Evolutionary conservation across 2,797 vertebrate genomes (phyloP), one percentile per base, ranked within the genome.

Genomic region (Poeciliopsis paucimaculata): DNA sequence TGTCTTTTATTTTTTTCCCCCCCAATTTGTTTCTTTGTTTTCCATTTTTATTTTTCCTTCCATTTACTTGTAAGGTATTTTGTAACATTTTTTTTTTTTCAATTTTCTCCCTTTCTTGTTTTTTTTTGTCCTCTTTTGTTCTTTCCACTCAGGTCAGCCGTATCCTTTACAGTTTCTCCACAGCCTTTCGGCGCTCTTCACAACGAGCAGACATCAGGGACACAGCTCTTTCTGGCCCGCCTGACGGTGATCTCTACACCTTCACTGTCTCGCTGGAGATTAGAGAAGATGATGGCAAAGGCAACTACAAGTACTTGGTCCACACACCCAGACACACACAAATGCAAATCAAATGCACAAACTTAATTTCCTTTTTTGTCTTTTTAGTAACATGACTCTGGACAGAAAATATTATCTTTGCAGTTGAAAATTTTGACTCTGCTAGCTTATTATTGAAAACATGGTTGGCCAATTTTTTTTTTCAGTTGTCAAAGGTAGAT

Each of bases 251-350:
- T 80, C 94, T 97, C 13, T 99, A 97, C 90, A 97, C 96, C 82
- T 99, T 99, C 91, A 96, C 92, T 26, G 97, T 98, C 82, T 96
- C 97, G 2, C 90, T 99, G 80, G 98, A 99, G 93, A 95, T 99
- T 86, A 98, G 96, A 90, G 98, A 99, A 95, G 98, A 99, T 62
- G 98, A 99, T 82, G 96, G 98, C 82, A 99, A 98, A 94, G 97
- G 98, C 87, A 99, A 98, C 94, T 99, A 97, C 91, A 98, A 97
- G 98, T 99, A 82, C 10, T 55, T 55, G 3, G 64, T 28, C 3
- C 76, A 71, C 68, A 73, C 49, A 13, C 55, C 23, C 72, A 64
- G n/a, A 71, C 23, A 79, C 34, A 72, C 36, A 41, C 4, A 55
- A 0, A 55, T 55, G 26, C 13, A 31, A 60, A 66, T 0, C 20